Conservation (phyloP, 2,888 invertebrate species). For the Branchipolynoe longqiensis region DNA sequence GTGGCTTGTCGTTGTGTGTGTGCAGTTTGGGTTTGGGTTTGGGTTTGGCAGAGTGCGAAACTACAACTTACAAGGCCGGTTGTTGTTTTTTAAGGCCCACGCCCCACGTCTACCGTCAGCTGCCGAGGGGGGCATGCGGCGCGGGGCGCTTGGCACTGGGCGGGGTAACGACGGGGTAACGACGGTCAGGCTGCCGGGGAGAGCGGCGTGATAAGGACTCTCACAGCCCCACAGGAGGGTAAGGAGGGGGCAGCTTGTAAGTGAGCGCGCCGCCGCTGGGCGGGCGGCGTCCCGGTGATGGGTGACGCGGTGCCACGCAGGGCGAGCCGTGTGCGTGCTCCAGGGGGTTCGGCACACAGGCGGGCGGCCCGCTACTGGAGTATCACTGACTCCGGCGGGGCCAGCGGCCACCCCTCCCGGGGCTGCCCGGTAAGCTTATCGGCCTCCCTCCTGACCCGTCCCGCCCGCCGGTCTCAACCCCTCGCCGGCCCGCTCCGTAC, state of each 20-base stretch:
- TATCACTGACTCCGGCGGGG: conserved; percentile 44
- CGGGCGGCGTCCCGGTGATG: too few relatives aligned
- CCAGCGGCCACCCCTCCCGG: conserved; percentile 20
- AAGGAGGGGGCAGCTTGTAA: conserved; percentile 3
- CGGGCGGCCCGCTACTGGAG: conserved; percentile 15
- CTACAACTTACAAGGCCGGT: too few relatives aligned
- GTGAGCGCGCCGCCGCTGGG: background rate
- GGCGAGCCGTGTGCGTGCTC: background rate
- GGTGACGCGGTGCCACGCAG: too few relatives aligned
- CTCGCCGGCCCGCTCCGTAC: too few relatives aligned
- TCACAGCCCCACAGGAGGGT: conserved; percentile 33
- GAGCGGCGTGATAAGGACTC: conserved; percentile 15
- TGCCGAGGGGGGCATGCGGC: background rate
- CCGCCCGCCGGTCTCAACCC: too few relatives aligned
- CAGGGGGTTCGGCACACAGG: background rate
- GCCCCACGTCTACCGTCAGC: too few relatives aligned
- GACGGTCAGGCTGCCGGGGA: background rate
- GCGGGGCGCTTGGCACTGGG: background rate
- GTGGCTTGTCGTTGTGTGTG: too few relatives aligned
- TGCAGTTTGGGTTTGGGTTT: too few relatives aligned
- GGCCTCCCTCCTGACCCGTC: background rate
- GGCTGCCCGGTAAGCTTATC: conserved; percentile 49
- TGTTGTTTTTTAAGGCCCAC: too few relatives aligned
- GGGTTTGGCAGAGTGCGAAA: too few relatives aligned
- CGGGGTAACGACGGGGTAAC: background rate